Percentiles rank a stretch among this genome's conserved stretches.
Conservation (phyloP, 2,113 vertebrate genomes). For the Peucedramus taeniatus region DNA sequence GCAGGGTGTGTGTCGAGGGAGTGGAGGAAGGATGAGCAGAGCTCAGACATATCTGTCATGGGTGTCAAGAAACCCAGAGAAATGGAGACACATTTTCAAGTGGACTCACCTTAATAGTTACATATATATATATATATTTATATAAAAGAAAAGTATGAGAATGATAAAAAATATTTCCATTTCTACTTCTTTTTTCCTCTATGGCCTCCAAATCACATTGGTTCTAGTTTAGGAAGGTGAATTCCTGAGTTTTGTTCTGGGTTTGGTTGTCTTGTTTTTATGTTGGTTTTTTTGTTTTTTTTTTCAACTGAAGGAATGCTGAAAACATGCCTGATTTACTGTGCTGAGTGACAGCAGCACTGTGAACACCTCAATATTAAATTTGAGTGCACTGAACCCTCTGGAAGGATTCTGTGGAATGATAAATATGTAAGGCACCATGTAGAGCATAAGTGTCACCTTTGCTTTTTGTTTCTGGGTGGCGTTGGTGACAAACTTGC, state of each 20-base stretch:
- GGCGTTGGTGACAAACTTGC: neutral
- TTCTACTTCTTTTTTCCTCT: neutral
- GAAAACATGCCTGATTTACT: neutral
- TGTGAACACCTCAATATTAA: neutral
- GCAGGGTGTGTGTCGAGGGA: neutral
- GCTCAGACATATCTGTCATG: neutral
- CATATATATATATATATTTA: neutral
- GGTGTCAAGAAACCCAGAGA: neutral
- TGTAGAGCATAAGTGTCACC: neutral
- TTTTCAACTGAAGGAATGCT: neutral
- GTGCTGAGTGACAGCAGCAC: fast-evolving
- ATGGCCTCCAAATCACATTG: fast-evolving
- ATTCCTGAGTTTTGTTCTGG: neutral
- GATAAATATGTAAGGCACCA: neutral
- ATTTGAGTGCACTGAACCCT: neutral
- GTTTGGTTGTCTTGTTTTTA: neutral
- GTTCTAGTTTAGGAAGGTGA: neutral
- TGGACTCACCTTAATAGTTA: neutral
- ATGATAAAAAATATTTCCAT: neutral
- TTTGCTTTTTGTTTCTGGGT: neutral
- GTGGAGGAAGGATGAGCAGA: neutral
- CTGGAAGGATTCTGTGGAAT: neutral
- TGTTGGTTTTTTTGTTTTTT: fast-evolving
- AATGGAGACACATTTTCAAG: neutral
- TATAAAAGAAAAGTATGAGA: neutral